Percentiles rank a stretch among this genome's conserved stretches.
phyloP scores from a whole-genome alignment of 2,113 vertebrate species.

The Parus major region DNA sequence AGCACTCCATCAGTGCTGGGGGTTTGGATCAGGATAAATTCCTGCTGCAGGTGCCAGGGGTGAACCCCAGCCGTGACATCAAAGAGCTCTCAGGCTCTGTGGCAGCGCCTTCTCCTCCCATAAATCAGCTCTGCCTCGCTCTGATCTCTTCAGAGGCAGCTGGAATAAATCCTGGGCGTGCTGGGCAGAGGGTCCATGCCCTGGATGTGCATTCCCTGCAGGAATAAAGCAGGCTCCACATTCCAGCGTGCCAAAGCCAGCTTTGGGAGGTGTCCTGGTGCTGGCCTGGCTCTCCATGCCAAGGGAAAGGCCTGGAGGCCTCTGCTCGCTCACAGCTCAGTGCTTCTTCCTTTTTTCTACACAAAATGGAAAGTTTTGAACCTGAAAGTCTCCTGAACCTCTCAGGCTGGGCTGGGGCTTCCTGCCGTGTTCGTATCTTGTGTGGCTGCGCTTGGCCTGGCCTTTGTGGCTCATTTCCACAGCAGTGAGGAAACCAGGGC shows the following conservation, averaged over 20 bases:
- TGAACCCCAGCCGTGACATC: neutral
- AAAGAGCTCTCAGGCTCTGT: neutral
- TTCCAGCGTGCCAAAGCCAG: no score
- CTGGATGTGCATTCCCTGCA: neutral
- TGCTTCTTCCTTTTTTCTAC: neutral
- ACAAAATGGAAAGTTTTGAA: neutral
- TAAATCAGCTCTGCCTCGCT: conserved; percentile 9
- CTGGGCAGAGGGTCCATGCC: neutral
- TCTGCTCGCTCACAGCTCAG: neutral
- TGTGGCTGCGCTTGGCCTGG: neutral
- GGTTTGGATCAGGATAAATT: neutral
- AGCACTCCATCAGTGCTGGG: neutral
- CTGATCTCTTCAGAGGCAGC: neutral
- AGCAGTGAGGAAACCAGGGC: neutral
- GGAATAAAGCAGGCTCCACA: neutral
- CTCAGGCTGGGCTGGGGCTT: neutral
- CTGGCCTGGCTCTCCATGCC: neutral
- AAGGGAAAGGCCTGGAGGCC: neutral
- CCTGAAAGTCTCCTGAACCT: neutral
- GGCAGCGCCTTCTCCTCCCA: neutral
- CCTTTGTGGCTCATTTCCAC: neutral
- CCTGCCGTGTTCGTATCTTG: accelerated
- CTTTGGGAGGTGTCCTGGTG: neutral
- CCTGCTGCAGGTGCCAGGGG: neutral
- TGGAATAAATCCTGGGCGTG: neutral